These are phyloP conservation scores for Phlogophora meticulosa DNA, from an alignment of 2,888 invertebrate genomes.

Conservation along the genomic window DNA sequence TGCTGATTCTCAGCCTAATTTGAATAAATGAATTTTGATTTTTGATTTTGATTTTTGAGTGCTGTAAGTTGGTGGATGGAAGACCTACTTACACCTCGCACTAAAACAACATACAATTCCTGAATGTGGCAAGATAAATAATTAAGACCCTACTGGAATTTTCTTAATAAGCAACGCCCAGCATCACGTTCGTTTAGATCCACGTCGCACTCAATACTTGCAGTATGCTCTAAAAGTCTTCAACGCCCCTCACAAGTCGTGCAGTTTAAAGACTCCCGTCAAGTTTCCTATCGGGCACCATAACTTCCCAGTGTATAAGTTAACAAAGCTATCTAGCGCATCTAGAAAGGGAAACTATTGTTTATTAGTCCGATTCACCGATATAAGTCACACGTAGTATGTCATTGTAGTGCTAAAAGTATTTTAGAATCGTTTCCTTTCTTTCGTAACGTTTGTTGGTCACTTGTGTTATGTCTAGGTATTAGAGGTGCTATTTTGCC, in stretches of 20 bases:
- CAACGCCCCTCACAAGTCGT: conserved; percentile 36
- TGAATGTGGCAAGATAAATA: too few relatives aligned
- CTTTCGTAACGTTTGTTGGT: conserved; percentile 11
- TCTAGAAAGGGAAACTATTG: conserved; percentile 66
- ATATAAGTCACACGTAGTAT: conserved; percentile 56
- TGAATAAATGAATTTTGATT: too few relatives aligned
- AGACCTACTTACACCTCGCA: too few relatives aligned
- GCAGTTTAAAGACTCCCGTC: conserved; percentile 41
- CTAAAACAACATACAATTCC: too few relatives aligned
- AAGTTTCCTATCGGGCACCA: conserved; percentile 53
- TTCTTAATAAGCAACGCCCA: too few relatives aligned
- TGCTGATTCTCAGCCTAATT: too few relatives aligned
- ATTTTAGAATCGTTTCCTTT: conserved; percentile 33
- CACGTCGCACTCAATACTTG: not conserved
- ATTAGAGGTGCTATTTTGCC: too few relatives aligned
- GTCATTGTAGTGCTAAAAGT: conserved; percentile 50
- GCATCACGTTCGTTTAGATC: too few relatives aligned
- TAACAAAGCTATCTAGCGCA: conserved; percentile 66
- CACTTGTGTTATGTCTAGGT: too few relatives aligned
- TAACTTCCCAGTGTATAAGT: conserved; percentile 62
- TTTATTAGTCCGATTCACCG: conserved; percentile 61
- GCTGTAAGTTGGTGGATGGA: too few relatives aligned
- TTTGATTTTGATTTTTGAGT: too few relatives aligned
- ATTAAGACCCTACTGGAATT: too few relatives aligned
- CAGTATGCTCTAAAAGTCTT: conserved; percentile 14